Percentiles rank a stretch among this genome's conserved stretches.
Evolutionary conservation across 1,140 invertebrate genomes (phyloP).

Genomic region (Cyphomyrmex costatus): DNA sequence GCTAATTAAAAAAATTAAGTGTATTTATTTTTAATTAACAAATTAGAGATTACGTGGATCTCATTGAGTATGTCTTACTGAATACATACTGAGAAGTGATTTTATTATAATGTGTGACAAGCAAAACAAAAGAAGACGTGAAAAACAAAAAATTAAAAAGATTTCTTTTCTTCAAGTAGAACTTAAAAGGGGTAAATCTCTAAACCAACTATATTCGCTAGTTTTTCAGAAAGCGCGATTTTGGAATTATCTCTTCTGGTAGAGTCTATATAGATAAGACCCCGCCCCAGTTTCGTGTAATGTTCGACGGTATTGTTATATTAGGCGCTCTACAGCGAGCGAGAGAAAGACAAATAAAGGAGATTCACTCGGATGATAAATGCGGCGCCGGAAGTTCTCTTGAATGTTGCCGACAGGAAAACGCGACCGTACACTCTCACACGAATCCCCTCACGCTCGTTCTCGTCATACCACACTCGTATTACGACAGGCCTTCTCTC

Average conservation of each 20-base stretch:
- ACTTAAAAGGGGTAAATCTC: not conserved
- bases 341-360: constrained; percentile 12
- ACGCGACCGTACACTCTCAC: constrained; percentile 46
- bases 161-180: not conserved
- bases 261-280: not conserved
- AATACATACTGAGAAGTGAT: not conserved
- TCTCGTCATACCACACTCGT: constrained; percentile 48
- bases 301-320: not conserved
- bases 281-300: not conserved
- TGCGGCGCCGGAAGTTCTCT: constrained; percentile 1
- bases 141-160: not conserved
- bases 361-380: constrained; percentile 30
- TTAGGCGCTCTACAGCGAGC: not conserved
- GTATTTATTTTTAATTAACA: too few species aligned
- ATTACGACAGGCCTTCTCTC: not conserved
- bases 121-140: too few species aligned
- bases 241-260: not conserved
- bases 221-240: not conserved
- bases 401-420: constrained; percentile 1
- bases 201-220: not conserved
- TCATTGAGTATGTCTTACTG: too few species aligned
- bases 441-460: constrained; percentile 30
- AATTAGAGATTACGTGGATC: not conserved
- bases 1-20: too few species aligned
- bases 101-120: not conserved